phyloP scores from a whole-genome alignment of 2,888 invertebrate genomes.

The Lottia gigantea region DNA sequence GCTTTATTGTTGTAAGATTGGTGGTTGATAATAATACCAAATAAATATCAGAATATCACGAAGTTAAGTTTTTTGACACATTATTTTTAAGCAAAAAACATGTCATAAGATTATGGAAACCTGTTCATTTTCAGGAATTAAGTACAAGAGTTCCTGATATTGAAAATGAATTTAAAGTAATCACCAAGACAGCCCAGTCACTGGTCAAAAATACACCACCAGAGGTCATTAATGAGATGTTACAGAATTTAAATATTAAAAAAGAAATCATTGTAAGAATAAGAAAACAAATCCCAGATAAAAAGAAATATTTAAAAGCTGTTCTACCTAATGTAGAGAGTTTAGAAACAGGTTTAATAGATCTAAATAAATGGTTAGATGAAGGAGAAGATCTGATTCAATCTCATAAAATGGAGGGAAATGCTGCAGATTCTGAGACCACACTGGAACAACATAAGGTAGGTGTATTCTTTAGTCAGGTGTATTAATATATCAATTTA shows the following conservation, averaged over 20 bases:
- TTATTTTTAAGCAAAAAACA: too few relatives aligned
- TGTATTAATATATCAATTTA: too few relatives aligned
- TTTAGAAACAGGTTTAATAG: constrained; percentile 85
- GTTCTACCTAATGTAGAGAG: constrained; percentile 82
- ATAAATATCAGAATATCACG: too few relatives aligned
- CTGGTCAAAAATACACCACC: constrained; percentile 89
- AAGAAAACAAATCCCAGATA: constrained; percentile 80
- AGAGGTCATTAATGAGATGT: constrained; percentile 90
- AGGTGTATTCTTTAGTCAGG: constrained; percentile 16
- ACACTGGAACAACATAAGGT: constrained; percentile 84
- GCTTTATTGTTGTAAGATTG: too few relatives aligned
- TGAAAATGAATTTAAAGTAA: constrained; percentile 88
- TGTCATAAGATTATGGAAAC: too few relatives aligned
- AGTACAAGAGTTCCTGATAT: constrained; percentile 86
- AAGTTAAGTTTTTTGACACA: too few relatives aligned
- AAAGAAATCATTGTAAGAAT: constrained; percentile 62
- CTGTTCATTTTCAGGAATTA: constrained; percentile 72
- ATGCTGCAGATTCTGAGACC: constrained; percentile 79
- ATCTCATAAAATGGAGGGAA: constrained; percentile 74
- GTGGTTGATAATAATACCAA: too few relatives aligned
- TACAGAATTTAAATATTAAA: constrained; percentile 76
- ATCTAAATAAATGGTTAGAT: constrained; percentile 87
- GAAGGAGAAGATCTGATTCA: constrained; percentile 82
- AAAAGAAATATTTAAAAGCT: constrained; percentile 73
- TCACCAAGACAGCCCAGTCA: constrained; percentile 91